Evolutionary conservation across 2,888 invertebrate genomes (phyloP).

Genomic region (Eilema griseolum): DNA sequence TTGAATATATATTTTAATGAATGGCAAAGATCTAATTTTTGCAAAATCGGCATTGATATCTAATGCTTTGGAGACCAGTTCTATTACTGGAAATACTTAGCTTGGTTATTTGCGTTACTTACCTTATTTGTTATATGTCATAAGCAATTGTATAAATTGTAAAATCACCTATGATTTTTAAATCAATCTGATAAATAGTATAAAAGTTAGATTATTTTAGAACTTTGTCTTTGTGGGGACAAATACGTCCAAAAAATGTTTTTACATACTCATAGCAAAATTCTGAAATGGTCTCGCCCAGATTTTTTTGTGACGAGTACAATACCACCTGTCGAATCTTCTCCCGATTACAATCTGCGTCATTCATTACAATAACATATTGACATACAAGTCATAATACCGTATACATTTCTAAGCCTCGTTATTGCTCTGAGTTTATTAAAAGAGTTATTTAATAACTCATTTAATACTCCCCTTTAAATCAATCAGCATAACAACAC

Average conservation of each 20-base stretch:
- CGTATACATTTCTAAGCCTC: not conserved
- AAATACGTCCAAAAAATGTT: no score
- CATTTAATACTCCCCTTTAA: slow-evolving; percentile 1
- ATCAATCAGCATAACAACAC: slow-evolving; percentile 15
- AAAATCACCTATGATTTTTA: no score
- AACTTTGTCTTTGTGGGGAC: no score
- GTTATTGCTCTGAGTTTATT: not conserved
- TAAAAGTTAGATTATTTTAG: no score
- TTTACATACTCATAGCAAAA: no score
- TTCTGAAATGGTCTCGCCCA: no score
- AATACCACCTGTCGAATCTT: no score
- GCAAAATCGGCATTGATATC: not conserved
- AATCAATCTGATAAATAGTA: no score
- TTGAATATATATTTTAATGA: slow-evolving; percentile 16
- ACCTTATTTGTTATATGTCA: not conserved
- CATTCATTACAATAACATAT: no score
- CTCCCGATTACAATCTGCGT: no score
- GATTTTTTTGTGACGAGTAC: no score
- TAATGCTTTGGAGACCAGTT: not conserved
- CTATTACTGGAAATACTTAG: not conserved
- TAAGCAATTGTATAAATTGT: not conserved
- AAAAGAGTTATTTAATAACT: not conserved
- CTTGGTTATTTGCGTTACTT: not conserved
- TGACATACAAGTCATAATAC: no score
- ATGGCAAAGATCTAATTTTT: slow-evolving; percentile 9